Base-by-base conservation (phyloP, 2,797 vertebrate genomes). In the Ctenosaura bakeri region DNA sequence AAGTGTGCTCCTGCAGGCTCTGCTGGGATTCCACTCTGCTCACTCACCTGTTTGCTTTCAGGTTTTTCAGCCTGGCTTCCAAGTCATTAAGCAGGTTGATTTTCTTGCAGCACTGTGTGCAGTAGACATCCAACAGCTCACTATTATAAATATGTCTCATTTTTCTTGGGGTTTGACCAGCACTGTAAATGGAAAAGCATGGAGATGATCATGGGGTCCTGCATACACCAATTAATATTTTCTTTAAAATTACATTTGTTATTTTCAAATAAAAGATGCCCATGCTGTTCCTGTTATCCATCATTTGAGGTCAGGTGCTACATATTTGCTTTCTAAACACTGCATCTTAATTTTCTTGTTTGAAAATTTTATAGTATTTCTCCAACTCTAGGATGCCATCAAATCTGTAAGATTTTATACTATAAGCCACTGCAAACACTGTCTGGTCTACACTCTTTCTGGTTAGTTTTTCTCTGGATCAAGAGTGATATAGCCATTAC, bases 81-180 rank as follows among this genome's bases (percentile, higher is more conserved):
- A 99, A 97, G 96, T 99, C 99, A 88, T 98, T 99, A 32, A 99
- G 98, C 87, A 99, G 98, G 94, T 98, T 98, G 97, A 99, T 98
- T 96, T 99, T 99, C 97, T 98, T 99, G 97, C 98, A 99, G 98
- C 99, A 99, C 96, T 99, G 99, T n/a, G 98, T 98, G 96, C 99
- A 99, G 97, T 99, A 99, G 89, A 99, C 97, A 79, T 99, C 98
- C 96, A 98, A 97, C 54, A 98, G 93, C 81, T 99, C 98, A 0
- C 95, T 97, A 71, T 97, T 97, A 97, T 98, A 99, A 85, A 97
- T 88, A 56, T 98, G 98, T 86, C 98, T 98, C 96, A 97, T 97
- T 96, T 98, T 99, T 91, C 97, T 97, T 32, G 99, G 99, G 1
- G 99, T 99, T 96, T 99, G 99, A 54, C 98, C 98, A 24, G 98